phyloP scores from a whole-genome alignment of 1,140 invertebrate species.

The Drosophila tsacasi region DNA sequence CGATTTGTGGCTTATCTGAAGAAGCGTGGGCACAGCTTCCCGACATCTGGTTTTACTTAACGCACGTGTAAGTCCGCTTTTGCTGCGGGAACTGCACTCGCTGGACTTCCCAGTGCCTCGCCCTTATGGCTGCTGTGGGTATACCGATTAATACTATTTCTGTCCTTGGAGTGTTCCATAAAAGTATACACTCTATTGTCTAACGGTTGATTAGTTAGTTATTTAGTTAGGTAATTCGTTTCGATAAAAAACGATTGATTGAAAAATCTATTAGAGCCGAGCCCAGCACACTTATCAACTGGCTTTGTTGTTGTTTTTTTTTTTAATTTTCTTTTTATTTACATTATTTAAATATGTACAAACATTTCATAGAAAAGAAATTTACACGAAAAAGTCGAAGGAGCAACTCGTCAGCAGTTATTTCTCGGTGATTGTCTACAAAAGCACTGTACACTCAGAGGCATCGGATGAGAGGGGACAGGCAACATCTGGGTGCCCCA shows the following conservation, averaged over 20 bases:
- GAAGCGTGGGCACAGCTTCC: conserved; percentile 2
- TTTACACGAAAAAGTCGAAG: conserved; percentile 74
- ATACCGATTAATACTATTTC: too few species aligned
- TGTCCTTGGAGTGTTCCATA: neutral
- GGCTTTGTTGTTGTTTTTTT: conserved; percentile 14
- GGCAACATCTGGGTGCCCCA: conserved; percentile 32
- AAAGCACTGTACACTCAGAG: conserved; percentile 72
- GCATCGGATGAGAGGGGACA: conserved; percentile 33
- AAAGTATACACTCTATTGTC: neutral
- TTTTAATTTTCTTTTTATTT: conserved; percentile 76
- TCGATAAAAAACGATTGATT: too few species aligned
- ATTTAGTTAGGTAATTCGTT: too few species aligned
- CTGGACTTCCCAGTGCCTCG: conserved; percentile 53
- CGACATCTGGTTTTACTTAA: conserved; percentile 49
- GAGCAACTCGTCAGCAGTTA: conserved; percentile 71
- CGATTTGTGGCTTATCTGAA: conserved; percentile 41
- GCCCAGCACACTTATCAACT: neutral
- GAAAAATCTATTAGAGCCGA: neutral
- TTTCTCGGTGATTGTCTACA: conserved; percentile 60
- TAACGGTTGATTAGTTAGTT: too few species aligned
- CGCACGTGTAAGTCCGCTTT: conserved; percentile 38
- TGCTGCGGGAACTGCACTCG: conserved; percentile 40
- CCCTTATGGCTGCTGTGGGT: conserved; percentile 45
- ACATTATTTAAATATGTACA: conserved; percentile 83
- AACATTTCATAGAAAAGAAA: conserved; percentile 83